Conservation (phyloP, 2,113 vertebrate genomes). For the Mus pahari region DNA sequence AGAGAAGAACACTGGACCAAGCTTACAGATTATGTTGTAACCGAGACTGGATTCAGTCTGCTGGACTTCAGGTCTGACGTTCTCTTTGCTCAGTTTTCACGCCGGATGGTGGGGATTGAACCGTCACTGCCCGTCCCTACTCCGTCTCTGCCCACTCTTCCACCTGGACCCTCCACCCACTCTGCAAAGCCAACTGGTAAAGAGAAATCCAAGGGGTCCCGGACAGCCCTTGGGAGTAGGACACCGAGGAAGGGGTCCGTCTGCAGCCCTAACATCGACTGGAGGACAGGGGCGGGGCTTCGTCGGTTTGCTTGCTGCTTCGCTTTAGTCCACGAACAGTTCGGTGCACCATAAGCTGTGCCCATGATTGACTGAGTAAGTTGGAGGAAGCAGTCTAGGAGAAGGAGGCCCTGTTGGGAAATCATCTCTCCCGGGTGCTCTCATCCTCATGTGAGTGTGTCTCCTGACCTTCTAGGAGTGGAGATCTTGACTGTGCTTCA, state of each 20-base stretch:
- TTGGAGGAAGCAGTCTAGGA: background rate
- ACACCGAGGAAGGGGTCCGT: background rate
- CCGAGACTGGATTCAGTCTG: background rate
- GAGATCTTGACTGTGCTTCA: background rate
- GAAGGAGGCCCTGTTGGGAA: background rate
- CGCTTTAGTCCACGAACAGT: background rate
- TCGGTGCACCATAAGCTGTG: background rate
- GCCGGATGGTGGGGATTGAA: background rate
- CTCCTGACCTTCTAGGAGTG: background rate
- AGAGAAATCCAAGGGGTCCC: background rate
- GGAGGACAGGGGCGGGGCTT: background rate
- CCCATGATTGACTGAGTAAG: background rate
- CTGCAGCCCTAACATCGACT: no score
- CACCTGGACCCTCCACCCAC: background rate
- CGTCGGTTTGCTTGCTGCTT: background rate
- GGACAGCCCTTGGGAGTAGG: background rate
- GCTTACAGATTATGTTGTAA: background rate
- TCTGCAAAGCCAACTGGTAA: background rate
- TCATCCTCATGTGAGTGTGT: background rate
- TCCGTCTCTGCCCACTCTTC: background rate
- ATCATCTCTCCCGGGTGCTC: no score
- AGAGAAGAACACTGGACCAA: background rate
- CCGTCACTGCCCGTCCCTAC: background rate
- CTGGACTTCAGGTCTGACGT: background rate
- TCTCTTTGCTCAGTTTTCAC: constrained; percentile 3